Evolutionary conservation across 1,140 invertebrate genomes (phyloP), one percentile per base, ranked within the genome.

Genomic region (Cherax destructor): DNA sequence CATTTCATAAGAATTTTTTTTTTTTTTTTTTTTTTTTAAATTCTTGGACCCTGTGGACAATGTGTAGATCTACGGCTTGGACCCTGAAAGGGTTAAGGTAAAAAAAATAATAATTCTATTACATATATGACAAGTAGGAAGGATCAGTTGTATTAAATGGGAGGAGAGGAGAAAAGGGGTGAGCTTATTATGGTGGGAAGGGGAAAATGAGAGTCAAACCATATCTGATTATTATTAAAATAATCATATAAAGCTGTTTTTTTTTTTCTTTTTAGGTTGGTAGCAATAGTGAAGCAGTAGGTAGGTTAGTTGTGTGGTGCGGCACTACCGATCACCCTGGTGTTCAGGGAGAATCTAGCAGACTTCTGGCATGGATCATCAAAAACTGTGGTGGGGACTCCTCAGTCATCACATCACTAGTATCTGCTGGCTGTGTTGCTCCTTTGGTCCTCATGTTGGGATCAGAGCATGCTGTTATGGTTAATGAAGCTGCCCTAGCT

Each of bases 401-500:
- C 86, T 92, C 80, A 21, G 56, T 88, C 77, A 74, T 81, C 41
- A 72, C 78, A 41, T 61, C 41, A 72, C 85, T 78, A 16, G 79
- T n/a, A 30, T 21, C 83, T 47, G 83, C 76, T 72, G 92, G 24
- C 76, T 79, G 96, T 77, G 94, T 98, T 30, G 95, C 96, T 56
- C 96, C 96, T 92, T 95, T 98, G 89, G 96, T 98, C 9, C 96
- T 96, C 94, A 98, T 98, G 98, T 95, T 97, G 86, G 95, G 96
- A 0, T 97, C 97, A 6, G 96, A 97, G 93, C 97, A 98, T 94
- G 94, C 96, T 16, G 96, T 98, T 1, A 98, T 98, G 98, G 97
- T 98, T 94, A 98, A 97, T 94, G 97, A 98, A 95, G 97, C 97
- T 13, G 88, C 88, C 1, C 47, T 91, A 59, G 88, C 83, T 21